Conservation (phyloP, 2,113 vertebrate genomes). For the Odontesthes bonariensis region DNA sequence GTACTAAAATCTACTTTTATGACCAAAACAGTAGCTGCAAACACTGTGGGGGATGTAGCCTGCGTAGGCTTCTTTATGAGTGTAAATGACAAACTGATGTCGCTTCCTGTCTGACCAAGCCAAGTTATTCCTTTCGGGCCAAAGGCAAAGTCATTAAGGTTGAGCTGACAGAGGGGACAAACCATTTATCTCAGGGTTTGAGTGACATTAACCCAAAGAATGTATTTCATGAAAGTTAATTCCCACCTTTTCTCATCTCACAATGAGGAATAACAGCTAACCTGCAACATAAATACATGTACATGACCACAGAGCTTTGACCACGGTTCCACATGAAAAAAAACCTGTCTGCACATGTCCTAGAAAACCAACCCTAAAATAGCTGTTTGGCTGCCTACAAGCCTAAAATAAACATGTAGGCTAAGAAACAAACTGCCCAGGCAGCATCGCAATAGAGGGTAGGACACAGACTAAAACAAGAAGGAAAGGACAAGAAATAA, state of each 20-base stretch:
- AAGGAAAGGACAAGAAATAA: constrained; percentile 5
- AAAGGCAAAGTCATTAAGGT: too few relatives aligned
- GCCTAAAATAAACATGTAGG: constrained; percentile 30
- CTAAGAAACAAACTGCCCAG: constrained; percentile 19
- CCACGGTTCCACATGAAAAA: constrained; percentile 25
- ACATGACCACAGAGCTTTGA: constrained; percentile 10
- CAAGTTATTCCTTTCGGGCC: neutral
- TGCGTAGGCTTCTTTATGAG: too few relatives aligned
- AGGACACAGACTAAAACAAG: constrained; percentile 21
- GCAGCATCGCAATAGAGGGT: constrained; percentile 18
- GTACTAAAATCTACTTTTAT: neutral
- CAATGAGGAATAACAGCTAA: too few relatives aligned
- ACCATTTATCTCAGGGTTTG: neutral
- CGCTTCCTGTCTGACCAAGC: neutral
- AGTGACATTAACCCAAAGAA: constrained; percentile 10
- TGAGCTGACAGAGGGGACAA: too few relatives aligned
- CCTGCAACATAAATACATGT: constrained; percentile 7
- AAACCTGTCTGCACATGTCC: constrained; percentile 43
- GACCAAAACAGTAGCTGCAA: neutral
- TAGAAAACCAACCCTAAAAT: constrained; percentile 50
- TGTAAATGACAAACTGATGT: neutral
- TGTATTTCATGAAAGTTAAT: neutral
- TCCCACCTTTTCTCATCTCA: neutral
- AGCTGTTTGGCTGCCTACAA: constrained; percentile 34
- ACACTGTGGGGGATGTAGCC: neutral